Conservation (phyloP, 1,140 invertebrate genomes). For the Papilio machaon region DNA sequence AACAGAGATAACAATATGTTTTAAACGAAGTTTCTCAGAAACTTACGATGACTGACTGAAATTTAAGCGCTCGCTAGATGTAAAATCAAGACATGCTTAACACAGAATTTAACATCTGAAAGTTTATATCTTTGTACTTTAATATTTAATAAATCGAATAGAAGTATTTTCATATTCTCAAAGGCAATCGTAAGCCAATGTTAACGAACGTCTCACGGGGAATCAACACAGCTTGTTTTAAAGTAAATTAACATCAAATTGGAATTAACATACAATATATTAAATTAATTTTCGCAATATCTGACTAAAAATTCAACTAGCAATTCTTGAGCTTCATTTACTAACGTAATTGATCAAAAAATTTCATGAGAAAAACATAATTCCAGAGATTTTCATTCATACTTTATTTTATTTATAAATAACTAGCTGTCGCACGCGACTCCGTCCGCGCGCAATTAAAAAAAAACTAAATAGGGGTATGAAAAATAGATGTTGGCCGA, state of each 20-base stretch:
- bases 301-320: neutral
- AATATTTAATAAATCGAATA: neutral
- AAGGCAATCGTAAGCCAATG: neutral
- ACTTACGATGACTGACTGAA: no score
- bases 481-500: no score
- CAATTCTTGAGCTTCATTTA: neutral
- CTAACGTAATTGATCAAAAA: constrained; percentile 1
- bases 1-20: no score
- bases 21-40: no score
- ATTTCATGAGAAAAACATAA: neutral
- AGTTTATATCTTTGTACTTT: neutral
- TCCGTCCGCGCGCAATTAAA: no score
- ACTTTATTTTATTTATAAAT: neutral
- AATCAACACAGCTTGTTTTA: constrained; percentile 11
- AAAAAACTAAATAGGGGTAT: no score
- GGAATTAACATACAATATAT: neutral
- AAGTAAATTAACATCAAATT: constrained; percentile 6
- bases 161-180: neutral
- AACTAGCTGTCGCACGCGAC: no score
- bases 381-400: neutral
- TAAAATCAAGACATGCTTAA: no score
- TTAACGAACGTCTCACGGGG: neutral
- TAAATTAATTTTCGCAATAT: neutral
- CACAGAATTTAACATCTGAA: neutral
- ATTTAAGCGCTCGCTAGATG: no score